Conservation (phyloP, 2,888 invertebrate genomes). For the Drosophila colorata region DNA sequence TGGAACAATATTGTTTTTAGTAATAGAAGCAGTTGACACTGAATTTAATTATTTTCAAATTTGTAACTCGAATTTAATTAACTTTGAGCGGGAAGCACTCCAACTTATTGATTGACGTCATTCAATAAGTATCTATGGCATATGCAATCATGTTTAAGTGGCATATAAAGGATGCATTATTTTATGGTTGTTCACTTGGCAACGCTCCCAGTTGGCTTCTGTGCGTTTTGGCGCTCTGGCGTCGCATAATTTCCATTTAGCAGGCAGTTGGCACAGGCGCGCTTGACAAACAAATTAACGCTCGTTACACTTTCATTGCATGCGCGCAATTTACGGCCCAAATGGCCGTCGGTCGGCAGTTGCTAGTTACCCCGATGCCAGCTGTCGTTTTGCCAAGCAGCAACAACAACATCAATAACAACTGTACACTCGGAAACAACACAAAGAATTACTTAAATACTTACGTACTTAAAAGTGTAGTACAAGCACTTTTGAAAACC, state of each 20-base stretch:
- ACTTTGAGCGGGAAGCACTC: background rate
- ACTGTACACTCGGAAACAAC: background rate
- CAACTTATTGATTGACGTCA: conserved; percentile 2
- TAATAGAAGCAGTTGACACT: too few relatives aligned
- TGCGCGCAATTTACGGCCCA: conserved; percentile 63
- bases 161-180: conserved; percentile 11
- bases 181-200: conserved; percentile 20
- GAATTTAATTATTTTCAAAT: background rate
- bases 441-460: too few relatives aligned
- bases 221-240: conserved; percentile 8
- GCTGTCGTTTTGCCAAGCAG: conserved; percentile 54
- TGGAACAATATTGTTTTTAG: too few relatives aligned
- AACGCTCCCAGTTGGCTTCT: conserved; percentile 23
- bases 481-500: too few relatives aligned
- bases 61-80: background rate
- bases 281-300: conserved; percentile 72
- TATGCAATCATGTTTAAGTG: conserved; percentile 2
- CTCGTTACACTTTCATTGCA: conserved; percentile 75
- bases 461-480: too few relatives aligned
- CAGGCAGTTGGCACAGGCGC: conserved; percentile 48
- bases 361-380: conserved; percentile 46
- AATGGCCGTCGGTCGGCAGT: conserved; percentile 14
- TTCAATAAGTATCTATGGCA: background rate
- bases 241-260: conserved; percentile 32
- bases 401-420: conserved; percentile 1